These are phyloP conservation scores for Syrphus vitripennis DNA, from an alignment of 2,888 invertebrate species.

Conservation along the genomic window DNA sequence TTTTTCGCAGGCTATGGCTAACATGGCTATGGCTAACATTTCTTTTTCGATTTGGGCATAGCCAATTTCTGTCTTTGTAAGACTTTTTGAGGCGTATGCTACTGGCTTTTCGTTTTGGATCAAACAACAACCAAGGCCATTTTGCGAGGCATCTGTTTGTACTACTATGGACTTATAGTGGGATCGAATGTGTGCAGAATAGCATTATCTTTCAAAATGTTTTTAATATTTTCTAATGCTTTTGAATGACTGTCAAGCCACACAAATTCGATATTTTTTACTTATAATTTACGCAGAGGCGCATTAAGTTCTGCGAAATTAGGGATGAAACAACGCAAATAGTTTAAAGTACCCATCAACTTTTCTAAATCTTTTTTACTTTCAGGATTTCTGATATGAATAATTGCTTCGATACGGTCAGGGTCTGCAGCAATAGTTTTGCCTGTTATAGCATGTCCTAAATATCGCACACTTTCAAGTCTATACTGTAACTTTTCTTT, in stretches of 20 bases:
- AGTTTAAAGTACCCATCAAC: constrained; percentile 73
- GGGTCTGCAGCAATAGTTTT: constrained; percentile 63
- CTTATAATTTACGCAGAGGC: constrained; percentile 63
- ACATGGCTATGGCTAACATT: constrained; percentile 33
- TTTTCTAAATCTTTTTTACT: constrained; percentile 73
- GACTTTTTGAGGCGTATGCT: too few species aligned
- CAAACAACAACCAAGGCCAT: too few species aligned
- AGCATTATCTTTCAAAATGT: constrained; percentile 70
- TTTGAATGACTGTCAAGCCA: constrained; percentile 68
- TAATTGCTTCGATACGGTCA: constrained; percentile 45
- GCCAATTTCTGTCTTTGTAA: too few species aligned
- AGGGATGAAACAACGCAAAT: constrained; percentile 63
- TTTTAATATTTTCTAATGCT: constrained; percentile 70
- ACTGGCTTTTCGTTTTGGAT: too few species aligned
- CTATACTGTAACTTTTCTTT: constrained; percentile 59
- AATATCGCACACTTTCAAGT: constrained; percentile 72
- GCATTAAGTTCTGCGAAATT: constrained; percentile 38
- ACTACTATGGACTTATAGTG: constrained; percentile 1
- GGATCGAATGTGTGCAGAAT: constrained; percentile 27
- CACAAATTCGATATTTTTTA: constrained; percentile 70
- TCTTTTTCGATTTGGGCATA: too few species aligned
- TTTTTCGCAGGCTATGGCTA: constrained; percentile 37
- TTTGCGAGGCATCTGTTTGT: constrained; percentile 50
- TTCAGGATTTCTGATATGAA: constrained; percentile 62
- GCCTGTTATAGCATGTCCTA: constrained; percentile 62